Conservation (phyloP, 2,797 vertebrate species). For the Microhierax caerulescens region DNA sequence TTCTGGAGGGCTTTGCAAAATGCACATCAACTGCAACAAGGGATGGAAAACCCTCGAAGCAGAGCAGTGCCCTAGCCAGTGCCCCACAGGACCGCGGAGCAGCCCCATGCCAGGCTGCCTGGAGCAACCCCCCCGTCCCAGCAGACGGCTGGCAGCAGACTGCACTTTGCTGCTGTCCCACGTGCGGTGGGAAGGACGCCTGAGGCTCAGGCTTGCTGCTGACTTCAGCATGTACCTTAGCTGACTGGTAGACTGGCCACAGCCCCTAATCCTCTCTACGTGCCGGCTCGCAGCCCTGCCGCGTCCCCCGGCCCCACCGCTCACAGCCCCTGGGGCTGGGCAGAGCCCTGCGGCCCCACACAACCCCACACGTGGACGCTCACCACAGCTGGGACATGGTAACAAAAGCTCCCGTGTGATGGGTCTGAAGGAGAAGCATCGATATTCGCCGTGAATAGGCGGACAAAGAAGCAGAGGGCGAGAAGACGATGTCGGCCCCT, state of each 20-base stretch:
- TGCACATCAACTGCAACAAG: rapidly evolving
- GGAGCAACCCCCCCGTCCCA: not conserved
- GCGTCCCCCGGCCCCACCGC: rapidly evolving
- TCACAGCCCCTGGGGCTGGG: not conserved
- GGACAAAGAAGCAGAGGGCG: not conserved
- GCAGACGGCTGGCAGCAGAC: not conserved
- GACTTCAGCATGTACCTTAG: not conserved
- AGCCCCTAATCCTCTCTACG: not conserved
- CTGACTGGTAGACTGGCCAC: not conserved
- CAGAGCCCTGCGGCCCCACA: not conserved
- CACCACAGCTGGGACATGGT: not conserved
- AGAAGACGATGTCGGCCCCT: rapidly evolving
- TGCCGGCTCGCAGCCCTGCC: not conserved
- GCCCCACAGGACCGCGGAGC: rapidly evolving
- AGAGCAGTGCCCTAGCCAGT: no score
- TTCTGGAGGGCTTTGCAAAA: not conserved
- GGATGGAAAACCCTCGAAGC: no score
- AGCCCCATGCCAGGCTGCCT: not conserved
- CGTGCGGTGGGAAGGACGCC: not conserved
- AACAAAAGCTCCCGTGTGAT: not conserved
- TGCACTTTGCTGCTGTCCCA: not conserved
- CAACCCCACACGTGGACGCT: rapidly evolving
- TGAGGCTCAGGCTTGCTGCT: not conserved
- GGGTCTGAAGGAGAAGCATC: not conserved
- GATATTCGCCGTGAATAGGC: not conserved